A percentile compares a stretch with the other conserved stretches of the same genome.
Conservation (phyloP, 2,113 vertebrate species). For the Empidonax alnorum region DNA sequence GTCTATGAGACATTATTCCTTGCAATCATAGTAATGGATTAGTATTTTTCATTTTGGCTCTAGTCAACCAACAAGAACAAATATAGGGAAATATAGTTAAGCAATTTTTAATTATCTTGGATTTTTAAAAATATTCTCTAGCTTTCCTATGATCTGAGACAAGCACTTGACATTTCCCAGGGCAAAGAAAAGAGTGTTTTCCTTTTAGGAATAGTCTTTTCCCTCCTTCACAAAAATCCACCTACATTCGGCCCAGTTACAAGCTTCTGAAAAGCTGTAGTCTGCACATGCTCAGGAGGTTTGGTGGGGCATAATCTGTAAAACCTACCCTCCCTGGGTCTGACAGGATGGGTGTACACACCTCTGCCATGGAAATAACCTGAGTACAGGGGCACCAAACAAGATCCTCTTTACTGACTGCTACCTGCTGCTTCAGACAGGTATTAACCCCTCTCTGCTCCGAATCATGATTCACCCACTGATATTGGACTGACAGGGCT, state of each 20-base stretch:
- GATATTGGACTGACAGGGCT: neutral
- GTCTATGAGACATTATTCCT: neutral
- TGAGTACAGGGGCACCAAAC: neutral
- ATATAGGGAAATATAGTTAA: neutral
- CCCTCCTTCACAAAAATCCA: slow-evolving; percentile 47
- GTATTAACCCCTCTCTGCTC: neutral
- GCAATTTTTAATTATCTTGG: neutral
- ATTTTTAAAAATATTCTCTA: neutral
- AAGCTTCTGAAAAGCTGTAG: neutral
- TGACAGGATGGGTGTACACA: neutral
- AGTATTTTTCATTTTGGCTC: neutral
- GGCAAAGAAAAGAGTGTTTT: slow-evolving; percentile 9
- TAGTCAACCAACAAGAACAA: neutral
- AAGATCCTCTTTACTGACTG: neutral
- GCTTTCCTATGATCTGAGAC: neutral
- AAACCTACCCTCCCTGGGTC: neutral
- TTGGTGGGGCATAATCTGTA: neutral
- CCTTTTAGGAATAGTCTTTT: slow-evolving; percentile 14
- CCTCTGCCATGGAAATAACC: neutral
- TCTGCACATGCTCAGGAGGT: neutral
- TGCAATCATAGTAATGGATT: neutral
- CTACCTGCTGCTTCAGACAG: neutral
- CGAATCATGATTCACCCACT: neutral
- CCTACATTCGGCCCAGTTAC: slow-evolving; percentile 58
- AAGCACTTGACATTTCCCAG: slow-evolving; percentile 11